Conservation (phyloP, 2,113 vertebrate genomes). For the Pandion haliaetus region DNA sequence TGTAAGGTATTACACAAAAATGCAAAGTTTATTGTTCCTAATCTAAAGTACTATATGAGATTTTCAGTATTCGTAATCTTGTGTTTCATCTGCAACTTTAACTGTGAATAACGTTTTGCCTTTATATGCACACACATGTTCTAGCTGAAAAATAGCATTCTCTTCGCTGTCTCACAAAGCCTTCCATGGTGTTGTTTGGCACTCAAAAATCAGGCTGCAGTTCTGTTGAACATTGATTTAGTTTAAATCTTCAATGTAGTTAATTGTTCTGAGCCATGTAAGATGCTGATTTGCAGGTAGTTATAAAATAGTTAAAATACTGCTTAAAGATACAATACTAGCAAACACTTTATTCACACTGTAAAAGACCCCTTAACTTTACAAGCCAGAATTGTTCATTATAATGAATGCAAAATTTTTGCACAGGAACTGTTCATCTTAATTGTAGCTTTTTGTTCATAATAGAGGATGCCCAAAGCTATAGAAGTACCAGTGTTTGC, state of each 20-base stretch:
- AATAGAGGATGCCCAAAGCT: background rate
- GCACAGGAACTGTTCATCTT: background rate
- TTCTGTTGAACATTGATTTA: background rate
- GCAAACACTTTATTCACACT: background rate
- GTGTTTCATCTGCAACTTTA: background rate
- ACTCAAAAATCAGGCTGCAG: background rate
- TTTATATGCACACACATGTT: background rate
- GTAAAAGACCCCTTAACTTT: background rate
- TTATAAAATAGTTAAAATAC: background rate
- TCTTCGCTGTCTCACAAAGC: slow-evolving; percentile 28
- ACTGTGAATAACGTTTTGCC: background rate
- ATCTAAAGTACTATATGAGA: background rate
- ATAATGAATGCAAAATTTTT: background rate
- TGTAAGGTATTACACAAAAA: background rate
- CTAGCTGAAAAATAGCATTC: slow-evolving; percentile 1
- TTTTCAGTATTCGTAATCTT: background rate
- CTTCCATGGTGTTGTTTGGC: background rate
- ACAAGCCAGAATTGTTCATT: background rate
- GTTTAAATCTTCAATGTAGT: background rate
- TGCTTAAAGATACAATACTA: background rate
- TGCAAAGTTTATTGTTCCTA: background rate
- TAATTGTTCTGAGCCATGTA: background rate
- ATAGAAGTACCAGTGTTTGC: background rate
- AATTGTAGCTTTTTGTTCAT: background rate
- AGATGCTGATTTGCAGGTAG: background rate